Conservation (phyloP, 2,888 invertebrate species). For the Pemphredon lugubris region DNA sequence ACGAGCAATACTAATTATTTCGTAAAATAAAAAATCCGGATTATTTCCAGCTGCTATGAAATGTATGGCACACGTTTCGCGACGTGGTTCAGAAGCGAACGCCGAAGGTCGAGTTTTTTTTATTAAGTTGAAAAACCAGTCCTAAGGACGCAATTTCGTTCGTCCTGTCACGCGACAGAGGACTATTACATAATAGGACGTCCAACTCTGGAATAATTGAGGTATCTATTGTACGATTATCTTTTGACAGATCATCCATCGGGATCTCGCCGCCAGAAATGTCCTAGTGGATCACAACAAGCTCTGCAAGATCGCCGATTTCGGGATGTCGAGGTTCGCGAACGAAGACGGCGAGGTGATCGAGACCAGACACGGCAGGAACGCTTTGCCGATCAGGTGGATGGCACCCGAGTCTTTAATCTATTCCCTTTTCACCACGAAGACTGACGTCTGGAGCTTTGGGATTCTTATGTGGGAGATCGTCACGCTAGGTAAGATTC, state of each 20-base stretch:
- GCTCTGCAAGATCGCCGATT: slow-evolving; percentile 93
- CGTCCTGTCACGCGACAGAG: slow-evolving; percentile 20
- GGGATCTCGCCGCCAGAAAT: slow-evolving; percentile 92
- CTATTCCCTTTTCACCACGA: slow-evolving; percentile 90
- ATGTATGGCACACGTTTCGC: not conserved
- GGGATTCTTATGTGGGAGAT: slow-evolving; percentile 94
- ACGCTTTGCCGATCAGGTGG: slow-evolving; percentile 89
- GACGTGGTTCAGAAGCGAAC: not conserved
- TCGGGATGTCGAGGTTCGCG: slow-evolving; percentile 90
- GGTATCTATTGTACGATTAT: slow-evolving; percentile 2
- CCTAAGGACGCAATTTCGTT: slow-evolving; percentile 21
- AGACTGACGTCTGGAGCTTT: slow-evolving; percentile 94
- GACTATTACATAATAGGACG: slow-evolving; percentile 42
- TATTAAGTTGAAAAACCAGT: not conserved
- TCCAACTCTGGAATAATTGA: slow-evolving; percentile 24
- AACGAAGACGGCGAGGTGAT: slow-evolving; percentile 82
- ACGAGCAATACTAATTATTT: not conserved
- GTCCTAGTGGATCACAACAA: slow-evolving; percentile 92
- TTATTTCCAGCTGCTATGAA: slow-evolving; percentile 23
- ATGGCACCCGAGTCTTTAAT: slow-evolving; percentile 93
- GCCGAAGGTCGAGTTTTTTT: slow-evolving; percentile 14
- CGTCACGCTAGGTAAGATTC: slow-evolving; percentile 87
- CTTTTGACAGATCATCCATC: slow-evolving; percentile 90
- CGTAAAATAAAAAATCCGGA: not conserved
- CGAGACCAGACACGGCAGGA: slow-evolving; percentile 82